Evolutionary conservation across 2,888 invertebrate species (phyloP).

Genomic region (Cosmopolites sordidus): DNA sequence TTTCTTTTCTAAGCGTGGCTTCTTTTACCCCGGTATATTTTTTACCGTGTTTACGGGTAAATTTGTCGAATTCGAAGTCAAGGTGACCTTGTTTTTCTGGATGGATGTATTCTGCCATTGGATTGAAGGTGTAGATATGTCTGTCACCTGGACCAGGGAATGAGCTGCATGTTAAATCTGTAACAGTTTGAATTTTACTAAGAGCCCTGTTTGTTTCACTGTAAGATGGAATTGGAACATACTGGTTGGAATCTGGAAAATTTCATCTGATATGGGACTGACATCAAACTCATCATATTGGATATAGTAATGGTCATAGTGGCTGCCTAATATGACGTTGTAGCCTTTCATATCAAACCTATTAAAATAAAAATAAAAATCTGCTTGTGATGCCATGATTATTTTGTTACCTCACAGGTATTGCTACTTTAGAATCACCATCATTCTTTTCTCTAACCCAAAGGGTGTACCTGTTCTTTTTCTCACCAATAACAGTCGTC

Average conservation of each 20-base stretch:
- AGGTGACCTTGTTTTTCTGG: slow-evolving; percentile 66
- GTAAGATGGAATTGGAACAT: slow-evolving; percentile 33
- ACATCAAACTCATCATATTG: slow-evolving; percentile 68
- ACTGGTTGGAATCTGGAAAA: slow-evolving; percentile 66
- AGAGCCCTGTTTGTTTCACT: too few species aligned
- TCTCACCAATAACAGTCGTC: slow-evolving; percentile 66
- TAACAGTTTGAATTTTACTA: slow-evolving; percentile 28
- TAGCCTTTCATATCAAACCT: slow-evolving; percentile 91
- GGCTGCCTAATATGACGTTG: slow-evolving; percentile 88
- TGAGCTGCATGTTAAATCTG: slow-evolving; percentile 64
- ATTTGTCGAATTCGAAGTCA: slow-evolving; percentile 69
- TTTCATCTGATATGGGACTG: slow-evolving; percentile 63
- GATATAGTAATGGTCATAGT: slow-evolving; percentile 91
- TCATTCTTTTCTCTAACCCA: slow-evolving; percentile 64
- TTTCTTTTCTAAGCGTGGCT: slow-evolving; percentile 64
- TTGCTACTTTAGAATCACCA: slow-evolving; percentile 51
- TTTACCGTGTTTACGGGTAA: slow-evolving; percentile 68
- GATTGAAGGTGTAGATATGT: slow-evolving; percentile 82
- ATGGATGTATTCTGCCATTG: slow-evolving; percentile 86
- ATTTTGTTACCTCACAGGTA: slow-evolving; percentile 58
- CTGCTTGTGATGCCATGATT: too few species aligned
- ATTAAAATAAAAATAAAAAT: slow-evolving; percentile 25
- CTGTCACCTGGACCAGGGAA: slow-evolving; percentile 84
- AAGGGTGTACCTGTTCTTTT: slow-evolving; percentile 82
- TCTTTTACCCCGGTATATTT: slow-evolving; percentile 63